phyloP scores from a whole-genome alignment of 2,113 vertebrate genomes.

The Phainopepla nitens region DNA sequence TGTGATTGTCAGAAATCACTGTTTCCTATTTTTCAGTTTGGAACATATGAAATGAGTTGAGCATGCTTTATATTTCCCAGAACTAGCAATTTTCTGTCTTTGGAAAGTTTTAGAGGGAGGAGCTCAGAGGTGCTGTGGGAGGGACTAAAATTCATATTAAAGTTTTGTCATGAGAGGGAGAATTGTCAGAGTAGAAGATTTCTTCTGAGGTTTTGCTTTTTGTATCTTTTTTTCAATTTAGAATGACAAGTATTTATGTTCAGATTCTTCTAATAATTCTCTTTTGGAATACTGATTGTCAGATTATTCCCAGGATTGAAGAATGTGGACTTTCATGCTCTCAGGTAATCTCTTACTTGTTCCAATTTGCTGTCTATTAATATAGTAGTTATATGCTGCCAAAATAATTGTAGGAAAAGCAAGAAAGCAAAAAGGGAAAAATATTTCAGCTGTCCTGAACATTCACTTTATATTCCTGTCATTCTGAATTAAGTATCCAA shows the following conservation, averaged over 20 bases:
- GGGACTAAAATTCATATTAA: conserved; percentile 52
- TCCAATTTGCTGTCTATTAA: not conserved
- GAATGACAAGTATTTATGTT: conserved; percentile 24
- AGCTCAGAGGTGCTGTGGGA: conserved; percentile 55
- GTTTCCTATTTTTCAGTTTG: not conserved
- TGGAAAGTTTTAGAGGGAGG: conserved; percentile 42
- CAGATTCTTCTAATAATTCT: conserved; percentile 41
- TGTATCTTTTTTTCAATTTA: not conserved
- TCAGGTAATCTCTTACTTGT: conserved; percentile 59
- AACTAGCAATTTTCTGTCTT: conserved; percentile 16
- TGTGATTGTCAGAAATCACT: not conserved
- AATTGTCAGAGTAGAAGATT: conserved; percentile 50
- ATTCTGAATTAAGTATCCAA: not conserved
- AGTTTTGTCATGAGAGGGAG: conserved; percentile 47
- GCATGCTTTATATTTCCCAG: not conserved
- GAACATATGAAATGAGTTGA: not conserved
- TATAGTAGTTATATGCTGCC: not conserved
- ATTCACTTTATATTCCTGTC: not conserved
- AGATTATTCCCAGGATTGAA: conserved; percentile 67
- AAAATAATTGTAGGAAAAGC: not conserved
- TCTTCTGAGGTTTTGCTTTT: conserved; percentile 19
- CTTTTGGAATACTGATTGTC: conserved; percentile 43
- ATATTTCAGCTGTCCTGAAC: not conserved
- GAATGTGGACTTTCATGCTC: conserved; percentile 69
- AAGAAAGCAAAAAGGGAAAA: not conserved